These are phyloP conservation scores for Todiramphus chloris DNA, from an alignment of 2,113 vertebrate genomes.

Conservation along the genomic window DNA sequence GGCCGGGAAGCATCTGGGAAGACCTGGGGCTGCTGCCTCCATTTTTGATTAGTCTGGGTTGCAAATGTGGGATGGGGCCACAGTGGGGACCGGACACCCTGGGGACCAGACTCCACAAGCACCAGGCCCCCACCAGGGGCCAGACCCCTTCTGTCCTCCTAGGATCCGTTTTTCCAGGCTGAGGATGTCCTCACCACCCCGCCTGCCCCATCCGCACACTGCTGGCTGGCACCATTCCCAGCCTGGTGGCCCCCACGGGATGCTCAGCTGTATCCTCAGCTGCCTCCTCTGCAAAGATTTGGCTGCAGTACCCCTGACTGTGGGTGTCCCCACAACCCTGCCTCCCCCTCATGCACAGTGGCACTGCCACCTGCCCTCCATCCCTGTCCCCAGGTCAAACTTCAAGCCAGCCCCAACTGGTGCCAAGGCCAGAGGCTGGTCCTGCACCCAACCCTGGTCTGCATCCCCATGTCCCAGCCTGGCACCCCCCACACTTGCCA, in stretches of 20 bases:
- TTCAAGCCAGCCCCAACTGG: accelerated
- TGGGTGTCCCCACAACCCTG: neutral
- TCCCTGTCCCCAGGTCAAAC: neutral
- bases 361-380: neutral
- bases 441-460: neutral
- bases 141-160: neutral
- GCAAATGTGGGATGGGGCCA: neutral
- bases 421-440: accelerated
- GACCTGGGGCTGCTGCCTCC: neutral
- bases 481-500: neutral
- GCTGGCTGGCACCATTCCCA: accelerated
- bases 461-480: accelerated
- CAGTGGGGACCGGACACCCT: accelerated
- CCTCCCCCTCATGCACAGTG: neutral
- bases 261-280: neutral
- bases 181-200: neutral
- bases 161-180: neutral
- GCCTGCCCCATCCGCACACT: accelerated
- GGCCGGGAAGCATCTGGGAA: accelerated
- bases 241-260: neutral
- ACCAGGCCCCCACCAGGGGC: neutral
- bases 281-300: accelerated
- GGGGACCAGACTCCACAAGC: neutral
- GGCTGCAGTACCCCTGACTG: accelerated
- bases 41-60: neutral